Conservation (phyloP, 2,888 invertebrate genomes). For the Pollenia labialis region DNA sequence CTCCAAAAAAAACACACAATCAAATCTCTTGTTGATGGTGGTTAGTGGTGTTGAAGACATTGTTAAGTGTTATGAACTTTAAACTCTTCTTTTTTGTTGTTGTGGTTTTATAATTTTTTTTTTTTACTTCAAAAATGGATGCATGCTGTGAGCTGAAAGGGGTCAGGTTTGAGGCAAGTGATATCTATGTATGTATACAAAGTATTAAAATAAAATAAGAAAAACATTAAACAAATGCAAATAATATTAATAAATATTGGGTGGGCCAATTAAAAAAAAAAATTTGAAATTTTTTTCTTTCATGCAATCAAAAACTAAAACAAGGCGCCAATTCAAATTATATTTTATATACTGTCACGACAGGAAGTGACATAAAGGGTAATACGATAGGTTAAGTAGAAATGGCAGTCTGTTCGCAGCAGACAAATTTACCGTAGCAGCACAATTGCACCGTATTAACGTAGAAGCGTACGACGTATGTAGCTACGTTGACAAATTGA, state of each 20-base stretch:
- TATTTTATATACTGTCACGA: constrained; percentile 68
- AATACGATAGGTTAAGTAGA: neutral
- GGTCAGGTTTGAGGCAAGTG: constrained; percentile 39
- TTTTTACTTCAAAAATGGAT: constrained; percentile 18
- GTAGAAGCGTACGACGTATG: too few species aligned
- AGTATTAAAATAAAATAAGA: constrained; percentile 19
- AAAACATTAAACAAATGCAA: constrained; percentile 29
- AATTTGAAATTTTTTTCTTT: constrained; percentile 25
- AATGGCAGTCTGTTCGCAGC: too few species aligned
- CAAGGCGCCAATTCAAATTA: constrained; percentile 72
- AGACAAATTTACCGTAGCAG: too few species aligned
- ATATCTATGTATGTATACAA: constrained; percentile 25
- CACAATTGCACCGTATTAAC: too few species aligned
- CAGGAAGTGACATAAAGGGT: constrained; percentile 68
- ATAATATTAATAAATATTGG: constrained; percentile 69
- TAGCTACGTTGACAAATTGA: too few species aligned
- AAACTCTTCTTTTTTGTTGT: constrained; percentile 64
- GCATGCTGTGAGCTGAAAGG: constrained; percentile 55
- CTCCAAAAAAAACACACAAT: constrained; percentile 36
- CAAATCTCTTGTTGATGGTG: constrained; percentile 60
- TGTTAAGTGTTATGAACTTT: constrained; percentile 77
- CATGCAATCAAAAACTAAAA: constrained; percentile 59
- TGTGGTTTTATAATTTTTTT: constrained; percentile 23
- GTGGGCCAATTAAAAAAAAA: constrained; percentile 75
- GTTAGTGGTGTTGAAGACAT: constrained; percentile 75